These are phyloP conservation scores for Callyntrura guangdongensis DNA, from an alignment of 2,888 invertebrate genomes.

Conservation along the genomic window DNA sequence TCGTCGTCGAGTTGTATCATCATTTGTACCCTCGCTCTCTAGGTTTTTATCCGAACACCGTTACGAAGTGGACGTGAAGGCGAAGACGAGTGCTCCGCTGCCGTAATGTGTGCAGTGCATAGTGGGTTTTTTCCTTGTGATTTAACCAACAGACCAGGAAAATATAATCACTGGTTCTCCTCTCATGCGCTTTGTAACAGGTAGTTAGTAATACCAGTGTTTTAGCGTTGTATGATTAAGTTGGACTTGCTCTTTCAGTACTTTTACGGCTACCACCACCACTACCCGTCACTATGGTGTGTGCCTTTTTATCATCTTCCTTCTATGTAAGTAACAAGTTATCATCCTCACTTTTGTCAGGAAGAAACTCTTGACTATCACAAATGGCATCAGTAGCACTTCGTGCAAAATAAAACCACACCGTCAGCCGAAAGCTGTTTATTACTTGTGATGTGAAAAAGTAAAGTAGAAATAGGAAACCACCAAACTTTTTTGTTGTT, in stretches of 20 bases:
- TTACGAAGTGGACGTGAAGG: constrained; percentile 77
- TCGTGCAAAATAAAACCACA: constrained; percentile 33
- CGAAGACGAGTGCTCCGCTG: constrained; percentile 51
- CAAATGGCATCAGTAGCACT: not conserved
- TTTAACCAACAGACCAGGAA: constrained; percentile 72
- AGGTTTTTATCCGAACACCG: constrained; percentile 72
- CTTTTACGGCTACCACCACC: constrained; percentile 25
- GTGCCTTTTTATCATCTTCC: constrained; percentile 29
- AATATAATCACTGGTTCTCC: constrained; percentile 71
- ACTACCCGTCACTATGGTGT: not conserved
- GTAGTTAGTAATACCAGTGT: constrained; percentile 69
- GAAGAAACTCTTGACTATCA: constrained; percentile 30
- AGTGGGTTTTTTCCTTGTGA: constrained; percentile 69
- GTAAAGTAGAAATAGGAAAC: not conserved
- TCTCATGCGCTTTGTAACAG: constrained; percentile 68
- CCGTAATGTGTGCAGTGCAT: constrained; percentile 6
- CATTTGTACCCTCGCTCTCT: constrained; percentile 29
- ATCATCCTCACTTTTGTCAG: not conserved
- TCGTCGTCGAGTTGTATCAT: not conserved
- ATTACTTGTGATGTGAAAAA: not conserved
- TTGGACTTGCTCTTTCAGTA: constrained; percentile 75
- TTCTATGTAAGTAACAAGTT: constrained; percentile 27
- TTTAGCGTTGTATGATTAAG: constrained; percentile 69
- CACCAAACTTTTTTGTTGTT: not conserved
- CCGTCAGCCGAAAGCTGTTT: constrained; percentile 54